Evolutionary conservation across 1,140 invertebrate genomes (phyloP), one percentile per base, ranked within the genome.

Genomic region (Ceratosolen fusciceps): DNA sequence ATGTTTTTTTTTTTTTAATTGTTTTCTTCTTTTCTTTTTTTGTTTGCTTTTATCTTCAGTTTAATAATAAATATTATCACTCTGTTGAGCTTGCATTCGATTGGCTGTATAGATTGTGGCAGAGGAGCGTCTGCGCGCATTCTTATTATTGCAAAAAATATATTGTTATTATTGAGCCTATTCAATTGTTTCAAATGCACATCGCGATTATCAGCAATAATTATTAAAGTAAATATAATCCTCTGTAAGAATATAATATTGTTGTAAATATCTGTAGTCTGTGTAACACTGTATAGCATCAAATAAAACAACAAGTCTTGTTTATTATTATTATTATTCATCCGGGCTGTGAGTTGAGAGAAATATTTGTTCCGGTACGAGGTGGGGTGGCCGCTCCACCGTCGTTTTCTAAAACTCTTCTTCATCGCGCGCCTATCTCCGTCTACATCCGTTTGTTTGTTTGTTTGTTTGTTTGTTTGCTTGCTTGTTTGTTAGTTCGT

Each of bases 191-290:
- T 82, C 80, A 86, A 88, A 88, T 88, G 88, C 89, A 89, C 87
- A 89, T 87, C 84, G 87, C 85, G 86, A 72, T 72, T 76, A 76
- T 80, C 86, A 87, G 88, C 88, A 89, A 89, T 90, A 87, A 89
- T 89, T 83, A 84, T 84, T 87, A 89, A 90, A 89, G 88, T 90
- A 90, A 90, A 90, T 90, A 90, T 89, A 90, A 90, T 88, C 86
- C 89, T 90, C 89, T 90, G 88, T 90, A 90, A 89, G 89, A 90
- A 90, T 90, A 90, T 90, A 90, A 90, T 90, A 90, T 90, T 90
- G 88, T 90, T 88, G 89, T 90, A 90, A 90, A 90, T 89, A 90
- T 90, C 90, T 90, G 89, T 90, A 90, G 90, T 90, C 88, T 90
- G 89, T 90, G 88, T 90, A 90, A 90, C 89, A 90, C 89, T 89